Conservation (phyloP, 2,113 vertebrate species). For the Oreochromis spilurus region DNA sequence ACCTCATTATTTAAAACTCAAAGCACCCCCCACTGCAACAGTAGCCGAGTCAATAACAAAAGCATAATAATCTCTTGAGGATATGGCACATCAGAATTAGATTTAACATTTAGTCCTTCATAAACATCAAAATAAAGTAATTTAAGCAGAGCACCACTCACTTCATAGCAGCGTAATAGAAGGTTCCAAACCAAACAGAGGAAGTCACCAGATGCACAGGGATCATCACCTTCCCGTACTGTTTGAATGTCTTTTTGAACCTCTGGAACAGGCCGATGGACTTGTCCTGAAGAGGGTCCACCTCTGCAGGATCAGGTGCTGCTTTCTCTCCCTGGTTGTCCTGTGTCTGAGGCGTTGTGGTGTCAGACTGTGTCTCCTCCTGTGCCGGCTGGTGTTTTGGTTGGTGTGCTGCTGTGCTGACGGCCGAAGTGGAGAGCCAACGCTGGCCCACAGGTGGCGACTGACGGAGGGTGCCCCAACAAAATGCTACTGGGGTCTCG, state of each 20-base stretch:
- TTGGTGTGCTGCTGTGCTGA: constrained; percentile 27
- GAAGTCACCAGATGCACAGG: constrained; percentile 93
- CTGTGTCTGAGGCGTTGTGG: background rate
- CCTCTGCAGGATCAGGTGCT: constrained; percentile 23
- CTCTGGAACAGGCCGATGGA: constrained; percentile 87
- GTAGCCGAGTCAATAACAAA: background rate
- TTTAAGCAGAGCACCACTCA: constrained; percentile 71
- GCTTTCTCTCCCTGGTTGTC: background rate
- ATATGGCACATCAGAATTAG: background rate
- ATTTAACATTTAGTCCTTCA: background rate
- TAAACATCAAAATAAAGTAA: background rate
- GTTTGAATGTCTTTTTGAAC: constrained; percentile 94
- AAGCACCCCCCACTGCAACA: background rate
- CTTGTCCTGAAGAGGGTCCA: constrained; percentile 90
- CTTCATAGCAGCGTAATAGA: constrained; percentile 97
- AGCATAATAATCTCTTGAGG: background rate
- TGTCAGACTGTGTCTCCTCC: background rate
- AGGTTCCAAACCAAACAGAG: constrained; percentile 88
- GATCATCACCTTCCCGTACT: constrained; percentile 96
- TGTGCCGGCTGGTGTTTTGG: constrained; percentile 20
- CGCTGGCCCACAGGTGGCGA: background rate
- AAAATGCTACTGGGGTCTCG: constrained; percentile 22
- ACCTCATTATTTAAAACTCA: background rate
- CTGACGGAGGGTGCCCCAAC: constrained; percentile 38
- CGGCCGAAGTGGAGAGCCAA: constrained; percentile 37